Base-by-base conservation (phyloP, 2,888 invertebrate genomes). In the Eupithecia exiguata region DNA sequence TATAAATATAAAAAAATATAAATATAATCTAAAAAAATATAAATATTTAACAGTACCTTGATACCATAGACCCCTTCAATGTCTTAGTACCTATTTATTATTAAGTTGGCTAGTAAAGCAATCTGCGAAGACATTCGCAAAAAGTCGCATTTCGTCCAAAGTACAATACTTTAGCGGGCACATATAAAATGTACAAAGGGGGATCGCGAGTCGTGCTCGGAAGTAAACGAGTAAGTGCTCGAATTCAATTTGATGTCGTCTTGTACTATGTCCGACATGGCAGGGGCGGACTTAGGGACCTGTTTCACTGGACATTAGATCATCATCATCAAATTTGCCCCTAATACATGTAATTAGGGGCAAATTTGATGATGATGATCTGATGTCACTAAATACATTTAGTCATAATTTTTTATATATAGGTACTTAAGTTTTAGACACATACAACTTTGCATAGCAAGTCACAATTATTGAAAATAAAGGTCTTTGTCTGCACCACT, bases 211-310 rank as follows among this genome's bases (percentile, higher is more conserved):
- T 74, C 62, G 38, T 16, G 49, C 30, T 58, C 68, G 53, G 70
- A 74, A 67, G 61, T 49, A 38, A 43, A 69, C 66, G 68, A 61
- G 67, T 72, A 68, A 74, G 70, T 70, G 74, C 49, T 70, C n/a
- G 40, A 74, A 74, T 74, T 74, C 62, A 68, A 74, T 74, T 74
- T 61, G 70, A 68, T 63, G 49, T 35, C 63, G 62, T 70, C 70
- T 68, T 66, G 73, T 25, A 58, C 58, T 58, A 21, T 58, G 53
- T 21, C 63, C 36, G 62, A 62, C 43, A n/a, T 14, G 0, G 25
- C 66, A 66, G 66, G 40, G 40, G 7, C 40, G 40, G 66, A 66
- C 7, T 40, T 16, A 66, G 25, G 65, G 12, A 14, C 0, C 10
- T 35, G 18, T 9, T 62, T 25, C n/a, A n/a, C n/a, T n/a, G n/a